Base-by-base conservation (phyloP, 2,888 invertebrate genomes). In the Apomyelois bistriatella region DNA sequence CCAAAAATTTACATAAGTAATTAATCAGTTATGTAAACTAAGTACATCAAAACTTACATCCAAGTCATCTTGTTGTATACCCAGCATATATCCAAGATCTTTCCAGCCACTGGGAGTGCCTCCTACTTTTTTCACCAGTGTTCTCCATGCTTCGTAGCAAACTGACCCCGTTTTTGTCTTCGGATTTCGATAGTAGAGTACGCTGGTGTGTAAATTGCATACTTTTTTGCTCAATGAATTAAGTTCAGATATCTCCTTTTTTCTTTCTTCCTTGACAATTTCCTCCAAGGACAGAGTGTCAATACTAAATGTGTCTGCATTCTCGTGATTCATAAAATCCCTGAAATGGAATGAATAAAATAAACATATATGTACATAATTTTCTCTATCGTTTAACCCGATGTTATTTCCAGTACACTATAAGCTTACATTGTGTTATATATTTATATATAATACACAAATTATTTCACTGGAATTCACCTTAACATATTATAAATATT, bases 101-200 rank as follows among this genome's bases (percentile, higher is more conserved):
- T 70, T 76, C 88, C 89, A 90, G 17, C 80, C 82, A 64, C 87
- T 77, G 1, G 76, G 79, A 10, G 84, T 76, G 2, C 89, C 88
- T 17, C 88, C 88, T 4, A 89, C 70, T 65, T 75, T 79, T 55
- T 82, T 87, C 4, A 90, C 70, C 13, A 89, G 58, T 1, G 71
- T 79, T 58, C 72, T 79, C 89, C 89, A 89, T 32, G 82, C 78
- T 55, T 86, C 82, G 58, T 84, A 85, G 57, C 88, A 87, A 7
- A 75, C 74, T 48, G 70, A 52, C 28, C 89, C 88, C 63, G 82
- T 76, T 36, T 80, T 76, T 5, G 86, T 76, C 54, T 82, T 82
- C 1, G 77, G 61, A 59, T 88, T 81, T 35, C 89, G 73, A 58
- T 87, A 89, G 58, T 87, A 90, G 15, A 90, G 59, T 48, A 89